phyloP scores from a whole-genome alignment of 2,797 vertebrate genomes.

The Agapornis canus region DNA sequence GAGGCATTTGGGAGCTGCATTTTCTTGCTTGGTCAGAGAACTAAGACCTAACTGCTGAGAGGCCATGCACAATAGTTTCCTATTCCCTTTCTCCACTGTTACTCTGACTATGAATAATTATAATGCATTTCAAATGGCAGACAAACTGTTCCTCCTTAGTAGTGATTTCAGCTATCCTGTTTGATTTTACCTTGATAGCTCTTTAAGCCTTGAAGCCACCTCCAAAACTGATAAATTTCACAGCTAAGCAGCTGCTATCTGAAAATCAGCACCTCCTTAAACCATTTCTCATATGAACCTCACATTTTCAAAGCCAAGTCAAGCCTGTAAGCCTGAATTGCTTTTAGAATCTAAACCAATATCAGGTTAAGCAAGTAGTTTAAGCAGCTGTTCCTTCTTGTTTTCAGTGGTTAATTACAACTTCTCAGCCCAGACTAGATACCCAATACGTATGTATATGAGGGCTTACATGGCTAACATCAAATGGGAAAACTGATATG shows the following conservation, averaged over 20 bases:
- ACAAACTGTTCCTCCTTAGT: neutral
- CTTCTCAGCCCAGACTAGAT: neutral
- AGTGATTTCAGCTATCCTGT: neutral
- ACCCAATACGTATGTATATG: neutral
- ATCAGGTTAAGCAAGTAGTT: neutral
- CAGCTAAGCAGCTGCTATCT: neutral
- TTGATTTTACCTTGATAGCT: neutral
- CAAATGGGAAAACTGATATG: neutral
- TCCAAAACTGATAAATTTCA: neutral
- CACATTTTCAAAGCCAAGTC: neutral
- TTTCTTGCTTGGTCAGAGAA: neutral
- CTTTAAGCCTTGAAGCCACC: neutral
- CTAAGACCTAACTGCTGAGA: neutral
- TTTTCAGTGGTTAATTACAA: neutral
- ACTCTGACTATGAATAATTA: neutral
- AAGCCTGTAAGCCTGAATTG: neutral
- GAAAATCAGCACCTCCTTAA: neutral
- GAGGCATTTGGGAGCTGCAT: neutral
- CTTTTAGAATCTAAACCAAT: neutral
- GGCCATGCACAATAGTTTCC: neutral
- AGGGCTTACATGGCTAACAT: neutral
- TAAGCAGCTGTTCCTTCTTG: neutral
- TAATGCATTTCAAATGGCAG: neutral
- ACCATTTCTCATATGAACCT: neutral
- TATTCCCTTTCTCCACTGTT: neutral